A percentile compares a stretch with the other conserved stretches of the same genome.
Conservation (phyloP, 2,113 vertebrate genomes). For the Cololabis saira region DNA sequence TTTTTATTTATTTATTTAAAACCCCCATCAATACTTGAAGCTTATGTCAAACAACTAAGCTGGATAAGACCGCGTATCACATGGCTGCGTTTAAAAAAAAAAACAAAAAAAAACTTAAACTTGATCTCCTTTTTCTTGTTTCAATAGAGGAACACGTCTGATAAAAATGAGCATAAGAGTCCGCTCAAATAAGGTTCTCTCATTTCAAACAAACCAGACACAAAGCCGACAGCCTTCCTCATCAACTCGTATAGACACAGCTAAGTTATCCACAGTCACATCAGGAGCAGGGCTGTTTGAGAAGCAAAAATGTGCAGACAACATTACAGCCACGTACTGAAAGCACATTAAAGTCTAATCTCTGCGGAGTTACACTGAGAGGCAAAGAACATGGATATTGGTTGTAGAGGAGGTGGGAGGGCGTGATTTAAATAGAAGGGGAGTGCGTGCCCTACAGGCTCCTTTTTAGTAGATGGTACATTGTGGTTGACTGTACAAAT, state of each 20-base stretch:
- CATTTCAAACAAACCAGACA: slow-evolving; percentile 31
- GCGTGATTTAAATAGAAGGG: slow-evolving; percentile 22
- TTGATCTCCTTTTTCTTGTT: not conserved
- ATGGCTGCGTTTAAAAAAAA: slow-evolving; percentile 9
- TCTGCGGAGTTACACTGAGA: slow-evolving; percentile 47
- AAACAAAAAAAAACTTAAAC: not conserved
- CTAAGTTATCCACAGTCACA: slow-evolving; percentile 24
- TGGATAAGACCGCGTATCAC: not conserved
- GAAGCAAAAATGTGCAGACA: slow-evolving; percentile 49
- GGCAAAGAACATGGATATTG: slow-evolving; percentile 33
- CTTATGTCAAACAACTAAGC: not conserved
- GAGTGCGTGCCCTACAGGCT: slow-evolving; percentile 52
- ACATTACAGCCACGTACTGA: slow-evolving; percentile 68
- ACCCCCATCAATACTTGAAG: not conserved
- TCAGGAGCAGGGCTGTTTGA: slow-evolving; percentile 29
- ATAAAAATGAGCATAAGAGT: not conserved
- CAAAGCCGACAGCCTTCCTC: slow-evolving; percentile 10
- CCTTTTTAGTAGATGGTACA: slow-evolving; percentile 63
- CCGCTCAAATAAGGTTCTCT: slow-evolving; percentile 39
- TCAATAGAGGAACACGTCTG: too few species aligned
- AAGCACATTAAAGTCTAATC: slow-evolving; percentile 67
- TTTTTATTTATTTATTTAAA: not conserved
- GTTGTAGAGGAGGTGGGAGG: slow-evolving; percentile 33
- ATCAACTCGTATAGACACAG: not conserved
- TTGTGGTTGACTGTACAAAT: slow-evolving; percentile 73